Percentiles rank a stretch among this genome's conserved stretches.
These are phyloP conservation scores for Silurus asotus DNA, from an alignment of 2,113 vertebrate species.

Conservation along the genomic window DNA sequence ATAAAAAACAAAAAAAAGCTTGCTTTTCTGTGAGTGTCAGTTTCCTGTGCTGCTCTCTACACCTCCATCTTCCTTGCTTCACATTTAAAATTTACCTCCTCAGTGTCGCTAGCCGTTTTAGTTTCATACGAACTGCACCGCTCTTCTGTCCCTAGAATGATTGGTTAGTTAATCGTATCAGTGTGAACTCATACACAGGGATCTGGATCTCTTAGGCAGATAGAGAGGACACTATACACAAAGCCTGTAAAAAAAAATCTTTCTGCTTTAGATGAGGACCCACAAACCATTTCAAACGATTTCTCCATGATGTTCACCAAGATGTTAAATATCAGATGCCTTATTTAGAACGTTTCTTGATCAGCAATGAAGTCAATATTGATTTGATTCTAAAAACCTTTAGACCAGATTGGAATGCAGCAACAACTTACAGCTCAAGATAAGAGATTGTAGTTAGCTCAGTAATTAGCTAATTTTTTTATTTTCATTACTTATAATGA, in stretches of 20 bases:
- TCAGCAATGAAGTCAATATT: neutral
- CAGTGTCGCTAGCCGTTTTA: neutral
- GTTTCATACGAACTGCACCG: neutral
- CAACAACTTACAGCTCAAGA: neutral
- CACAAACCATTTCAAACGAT: neutral
- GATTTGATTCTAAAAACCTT: neutral
- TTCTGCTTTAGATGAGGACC: neutral
- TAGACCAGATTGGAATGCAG: neutral
- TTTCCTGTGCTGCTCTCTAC: neutral
- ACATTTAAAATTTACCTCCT: slow-evolving; percentile 29
- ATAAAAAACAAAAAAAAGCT: slow-evolving; percentile 1
- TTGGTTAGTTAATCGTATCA: neutral
- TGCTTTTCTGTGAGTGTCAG: neutral
- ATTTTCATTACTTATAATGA: neutral
- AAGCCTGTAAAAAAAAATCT: neutral
- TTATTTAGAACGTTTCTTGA: neutral
- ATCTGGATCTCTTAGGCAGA: no score
- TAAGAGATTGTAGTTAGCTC: neutral
- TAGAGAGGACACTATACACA: neutral
- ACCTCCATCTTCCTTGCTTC: slow-evolving; percentile 14
- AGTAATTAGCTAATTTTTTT: neutral
- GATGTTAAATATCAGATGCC: neutral
- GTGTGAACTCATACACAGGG: neutral
- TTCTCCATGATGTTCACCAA: neutral
- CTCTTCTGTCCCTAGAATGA: neutral